A percentile compares a stretch with the other conserved stretches of the same genome.
Evolutionary conservation across 2,797 vertebrate genomes (phyloP).

Genomic region (Chlorospingus semifuscus): DNA sequence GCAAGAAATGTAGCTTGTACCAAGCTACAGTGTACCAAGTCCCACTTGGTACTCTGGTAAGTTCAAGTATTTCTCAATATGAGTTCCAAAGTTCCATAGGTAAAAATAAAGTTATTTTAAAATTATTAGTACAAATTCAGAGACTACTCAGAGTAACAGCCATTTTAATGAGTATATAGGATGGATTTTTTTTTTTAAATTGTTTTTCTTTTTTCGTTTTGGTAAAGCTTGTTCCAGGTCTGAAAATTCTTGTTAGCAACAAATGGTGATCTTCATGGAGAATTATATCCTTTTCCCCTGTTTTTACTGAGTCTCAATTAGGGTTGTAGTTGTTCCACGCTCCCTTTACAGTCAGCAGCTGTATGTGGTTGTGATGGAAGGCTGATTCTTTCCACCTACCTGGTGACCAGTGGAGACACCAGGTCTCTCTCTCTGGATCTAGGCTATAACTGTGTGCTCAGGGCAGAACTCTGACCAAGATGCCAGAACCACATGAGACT

Average conservation of each 20-base stretch:
- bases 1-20: neutral
- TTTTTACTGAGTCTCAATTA: neutral
- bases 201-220: neutral
- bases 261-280: neutral
- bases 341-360: neutral
- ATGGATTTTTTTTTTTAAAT: neutral
- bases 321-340: rapidly evolving
- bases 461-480: neutral
- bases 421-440: neutral
- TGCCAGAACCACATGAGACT: neutral
- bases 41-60: neutral
- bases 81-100: neutral
- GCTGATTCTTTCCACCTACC: neutral
- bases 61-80: neutral
- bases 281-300: neutral
- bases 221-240: neutral
- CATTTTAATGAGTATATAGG: neutral
- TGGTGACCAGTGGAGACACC: neutral
- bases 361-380: neutral
- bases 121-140: neutral
- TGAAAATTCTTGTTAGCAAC: neutral
- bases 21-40: neutral
- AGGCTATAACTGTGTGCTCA: neutral
- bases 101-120: neutral
- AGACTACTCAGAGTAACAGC: neutral